phyloP scores from a whole-genome alignment of 2,797 vertebrate genomes.

The Anisognathus igniventris region DNA sequence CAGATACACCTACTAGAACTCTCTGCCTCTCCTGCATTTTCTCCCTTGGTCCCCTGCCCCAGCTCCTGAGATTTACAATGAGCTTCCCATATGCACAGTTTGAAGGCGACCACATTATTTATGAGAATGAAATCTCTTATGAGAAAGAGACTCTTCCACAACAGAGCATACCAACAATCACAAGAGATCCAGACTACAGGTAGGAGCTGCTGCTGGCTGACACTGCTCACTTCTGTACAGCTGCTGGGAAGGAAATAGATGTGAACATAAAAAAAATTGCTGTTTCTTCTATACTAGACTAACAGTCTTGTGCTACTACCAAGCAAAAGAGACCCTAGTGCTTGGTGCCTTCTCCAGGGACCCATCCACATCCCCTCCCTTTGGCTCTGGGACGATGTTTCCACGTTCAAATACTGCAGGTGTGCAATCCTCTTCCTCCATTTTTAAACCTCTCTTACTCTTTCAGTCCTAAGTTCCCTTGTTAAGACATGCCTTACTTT shows the following conservation, averaged over 20 bases:
- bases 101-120: constrained; percentile 70
- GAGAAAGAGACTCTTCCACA: constrained; percentile 67
- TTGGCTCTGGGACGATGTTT: not conserved
- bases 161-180: constrained; percentile 44
- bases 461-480: not conserved
- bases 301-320: constrained; percentile 73
- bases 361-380: not conserved
- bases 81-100: constrained; percentile 42
- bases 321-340: constrained; percentile 58
- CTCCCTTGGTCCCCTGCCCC: not conserved
- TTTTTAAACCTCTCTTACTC: not conserved
- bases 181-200: constrained; percentile 77
- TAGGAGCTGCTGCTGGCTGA: constrained; percentile 10
- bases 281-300: constrained; percentile 56
- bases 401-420: constrained; percentile 4
- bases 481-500: not conserved
- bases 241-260: not conserved
- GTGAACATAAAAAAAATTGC: not conserved
- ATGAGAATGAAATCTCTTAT: constrained; percentile 79
- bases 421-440: not conserved
- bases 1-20: not conserved
- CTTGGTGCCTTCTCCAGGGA: not conserved
- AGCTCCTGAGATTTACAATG: not conserved
- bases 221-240: not conserved
- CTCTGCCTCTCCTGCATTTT: not conserved